Evolutionary conservation across 2,113 vertebrate genomes (phyloP), one percentile per base, ranked within the genome.

Genomic region (Peromyscus maniculatus): DNA sequence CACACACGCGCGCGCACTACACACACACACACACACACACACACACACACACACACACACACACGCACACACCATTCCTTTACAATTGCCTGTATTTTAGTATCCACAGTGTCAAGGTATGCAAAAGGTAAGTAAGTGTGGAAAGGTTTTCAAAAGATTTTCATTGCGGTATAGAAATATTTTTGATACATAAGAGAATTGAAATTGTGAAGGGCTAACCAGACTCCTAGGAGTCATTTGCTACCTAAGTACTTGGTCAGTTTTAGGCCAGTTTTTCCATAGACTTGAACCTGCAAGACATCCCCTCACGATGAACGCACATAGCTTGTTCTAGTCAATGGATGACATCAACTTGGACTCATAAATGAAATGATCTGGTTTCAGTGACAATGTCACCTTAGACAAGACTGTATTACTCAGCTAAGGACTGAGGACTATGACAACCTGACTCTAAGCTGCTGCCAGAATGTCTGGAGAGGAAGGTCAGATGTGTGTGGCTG

Each of bases 121-220:
- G 19, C 69, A 46, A 21, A 86, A 24, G 67, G 75, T 74, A 83
- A 78, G 78, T 49, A 93, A 57, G 46, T 62, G 77, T 66, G n/a
- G 72, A 71, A 92, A 5, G n/a, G 26, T n/a, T 57, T 24, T 87
- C 36, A 57, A 71, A 80, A 72, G 82, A 55, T 82, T 94, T 91
- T 55, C 28, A 67, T 71, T 64, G 49, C 77, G 83, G 77, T 59
- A 84, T 13, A 57, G 26, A 94, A 92, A 78, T 9, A 55, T 62
- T 79, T 91, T 92, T 64, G 57, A 55, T 80, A 62, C 67, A 28
- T n/a, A 87, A 88, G 52, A 64, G 57, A 83, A 77, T 84, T 95
- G 62, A 79, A 39, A 82, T 89, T 87, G 87, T 87, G 55, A 52
- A 33, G 52, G 75, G 91, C 36, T 75, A 84, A 28, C 36, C 22